Base-by-base conservation (phyloP, 1,140 invertebrate species). In the Aradophagus sp. region DNA sequence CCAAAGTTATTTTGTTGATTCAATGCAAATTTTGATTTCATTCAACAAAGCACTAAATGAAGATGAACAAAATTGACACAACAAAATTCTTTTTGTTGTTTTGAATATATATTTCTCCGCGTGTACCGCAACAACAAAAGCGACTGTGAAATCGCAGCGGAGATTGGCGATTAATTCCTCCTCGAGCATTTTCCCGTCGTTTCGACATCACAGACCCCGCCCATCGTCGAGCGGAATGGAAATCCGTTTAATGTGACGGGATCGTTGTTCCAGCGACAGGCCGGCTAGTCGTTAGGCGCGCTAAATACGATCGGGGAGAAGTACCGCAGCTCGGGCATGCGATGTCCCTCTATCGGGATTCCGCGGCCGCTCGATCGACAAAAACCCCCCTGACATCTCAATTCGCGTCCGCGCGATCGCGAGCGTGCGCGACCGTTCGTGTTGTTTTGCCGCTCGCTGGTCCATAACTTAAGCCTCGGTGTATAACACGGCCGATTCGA, bases 291-390 rank as follows among this genome's bases (percentile, higher is more conserved):
- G 48, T 55, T 55, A 63, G 50, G 41, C 48, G 41, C 50, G 52
- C 62, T 67, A 58, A 67, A 50, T 67, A 52, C 45, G 63, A 58
- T n/a, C n/a, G n/a, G n/a, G n/a, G 53, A 67, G 53, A 58, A 58
- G 52, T 66, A 17, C 38, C 38, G 35, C 36, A n/a, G 14, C 35
- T 45, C 14, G 29, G 34, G 55, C 63, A 58, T 45, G 63, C 55
- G 55, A 68, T 59, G 45, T 47, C 53, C 63, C 59, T 67, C 63
- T 52, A 67, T 58, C 63, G 53, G 16, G 62, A 58, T 44, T 29
- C 38, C 45, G 44, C 47, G 34, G 45, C 15, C 56, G 45, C 56
- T 56, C 62, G 52, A 50, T 47, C 62, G 29, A 38, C 45, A 67
- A 67, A 67, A 67, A 59, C 45, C 29, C 26, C 31, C 31, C 31